These are phyloP conservation scores for Pygoscelis antarcticus DNA, from an alignment of 2,113 vertebrate species.

Conservation along the genomic window DNA sequence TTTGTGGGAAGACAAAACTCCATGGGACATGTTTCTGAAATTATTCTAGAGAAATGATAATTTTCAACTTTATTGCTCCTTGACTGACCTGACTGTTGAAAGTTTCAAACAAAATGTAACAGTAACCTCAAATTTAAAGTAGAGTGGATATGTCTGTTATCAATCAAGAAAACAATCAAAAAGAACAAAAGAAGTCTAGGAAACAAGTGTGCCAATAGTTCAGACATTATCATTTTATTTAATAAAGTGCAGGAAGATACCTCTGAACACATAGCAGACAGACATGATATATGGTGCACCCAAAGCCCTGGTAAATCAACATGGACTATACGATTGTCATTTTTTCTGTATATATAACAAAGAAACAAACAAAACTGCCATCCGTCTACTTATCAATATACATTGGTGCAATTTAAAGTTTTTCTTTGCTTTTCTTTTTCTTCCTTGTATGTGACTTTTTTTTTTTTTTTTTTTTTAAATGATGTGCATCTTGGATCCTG, in stretches of 20 bases:
- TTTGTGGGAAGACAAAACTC: neutral
- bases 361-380: neutral
- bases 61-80: neutral
- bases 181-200: neutral
- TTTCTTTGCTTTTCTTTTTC: neutral
- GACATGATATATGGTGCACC: neutral
- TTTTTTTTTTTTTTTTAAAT: neutral
- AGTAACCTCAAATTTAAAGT: neutral
- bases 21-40: neutral
- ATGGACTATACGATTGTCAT: fast-evolving
- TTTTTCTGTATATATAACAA: neutral
- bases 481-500: neutral
- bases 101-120: constrained; percentile 1
- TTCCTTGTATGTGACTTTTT: neutral
- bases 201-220: neutral
- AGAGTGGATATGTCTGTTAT: neutral
- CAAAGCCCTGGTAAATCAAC: neutral
- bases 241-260: neutral
- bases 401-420: neutral
- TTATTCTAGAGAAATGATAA: neutral
- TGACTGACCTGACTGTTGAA: neutral
- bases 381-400: neutral
- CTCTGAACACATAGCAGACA: neutral
- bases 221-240: neutral
- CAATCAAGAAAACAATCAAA: neutral